Evolutionary conservation across 23 tunicate species (phyloP), one percentile per base, ranked within the genome.

Genomic region (Diplosoma virens): DNA sequence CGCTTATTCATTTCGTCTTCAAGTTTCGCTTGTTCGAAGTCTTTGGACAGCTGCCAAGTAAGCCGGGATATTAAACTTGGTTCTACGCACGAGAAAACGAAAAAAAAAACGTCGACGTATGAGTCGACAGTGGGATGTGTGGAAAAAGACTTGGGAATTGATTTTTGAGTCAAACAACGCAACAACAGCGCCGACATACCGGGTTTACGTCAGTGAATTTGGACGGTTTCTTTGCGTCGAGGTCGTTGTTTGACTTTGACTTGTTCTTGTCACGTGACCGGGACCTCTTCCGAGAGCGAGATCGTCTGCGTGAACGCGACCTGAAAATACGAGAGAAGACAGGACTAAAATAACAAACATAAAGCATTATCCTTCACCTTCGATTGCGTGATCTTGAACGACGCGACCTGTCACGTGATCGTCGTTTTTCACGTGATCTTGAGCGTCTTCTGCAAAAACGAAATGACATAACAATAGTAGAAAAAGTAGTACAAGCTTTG

Each of bases 1-100:
- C 97, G 67, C 75, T 85, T 80, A 17, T 79, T 79, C 97, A 85
- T 91, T 37, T 91, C 91, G 25, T 91, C 97, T 37, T 91, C 97
- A 4, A 91, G 63, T 35, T 85, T 86, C 32, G 85, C 97, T 80
- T 91, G 91, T 25, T 80, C 91, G 53, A 91, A 91, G 34, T 89
- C 96, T 84, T 84, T 76, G 21, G 88, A 84, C 2, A 85, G 48
- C 90, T 85, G 59, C 21, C 11, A 50, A 11, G 22, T 30, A 50
- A 37, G 9, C 16, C 3, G 21, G 14, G 14, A n/a, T n/a, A n/a
- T n/a, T n/a, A n/a, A n/a, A n/a, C n/a, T n/a, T n/a, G n/a, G n/a
- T n/a, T n/a, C n/a, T n/a, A n/a, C n/a, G n/a, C n/a, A n/a, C n/a
- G n/a, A n/a, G n/a, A n/a, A n/a, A n/a, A n/a, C n/a, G n/a, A n/a